These are phyloP conservation scores for Metridium senile DNA, from an alignment of 92 coral and sea anemone genomes.

Conservation along the genomic window DNA sequence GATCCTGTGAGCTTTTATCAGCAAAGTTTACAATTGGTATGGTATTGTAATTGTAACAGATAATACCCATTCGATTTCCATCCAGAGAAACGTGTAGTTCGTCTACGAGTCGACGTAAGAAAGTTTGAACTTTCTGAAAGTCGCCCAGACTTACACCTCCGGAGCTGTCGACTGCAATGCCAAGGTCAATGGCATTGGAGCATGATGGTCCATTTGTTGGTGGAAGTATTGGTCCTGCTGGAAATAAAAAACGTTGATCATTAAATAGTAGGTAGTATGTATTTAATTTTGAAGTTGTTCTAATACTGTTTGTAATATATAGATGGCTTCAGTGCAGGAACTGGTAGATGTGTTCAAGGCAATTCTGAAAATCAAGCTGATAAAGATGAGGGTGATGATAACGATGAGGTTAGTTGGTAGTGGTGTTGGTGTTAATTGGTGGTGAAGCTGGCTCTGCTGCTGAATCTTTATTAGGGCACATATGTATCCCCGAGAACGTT, in stretches of 20 bases:
- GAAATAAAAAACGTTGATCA: neutral
- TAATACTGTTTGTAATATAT: neutral
- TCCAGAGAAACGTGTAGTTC: constrained; percentile 55
- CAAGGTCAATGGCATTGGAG: constrained; percentile 64
- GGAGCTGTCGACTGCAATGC: constrained; percentile 63
- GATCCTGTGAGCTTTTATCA: constrained; percentile 42
- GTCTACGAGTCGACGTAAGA: constrained; percentile 47
- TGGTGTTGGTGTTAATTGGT: no score
- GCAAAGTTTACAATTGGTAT: constrained; percentile 44
- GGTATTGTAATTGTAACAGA: constrained; percentile 47
- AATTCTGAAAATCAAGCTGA: no score
- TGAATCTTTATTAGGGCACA: no score
- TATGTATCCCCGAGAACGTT: no score
- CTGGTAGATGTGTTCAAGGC: no score
- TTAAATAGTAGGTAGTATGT: neutral
- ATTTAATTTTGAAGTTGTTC: neutral
- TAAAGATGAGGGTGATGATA: no score
- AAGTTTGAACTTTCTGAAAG: constrained; percentile 52
- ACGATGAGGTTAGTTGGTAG: no score
- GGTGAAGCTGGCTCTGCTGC: no score
- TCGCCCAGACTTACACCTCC: constrained; percentile 43
- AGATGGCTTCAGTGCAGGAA: no score
- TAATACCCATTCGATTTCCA: constrained; percentile 70
- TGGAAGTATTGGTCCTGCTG: constrained; percentile 11
- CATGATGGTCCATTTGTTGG: constrained; percentile 48